Conservation (phyloP, 2,888 invertebrate genomes). For the Aphelenchoides bicaudatus region DNA sequence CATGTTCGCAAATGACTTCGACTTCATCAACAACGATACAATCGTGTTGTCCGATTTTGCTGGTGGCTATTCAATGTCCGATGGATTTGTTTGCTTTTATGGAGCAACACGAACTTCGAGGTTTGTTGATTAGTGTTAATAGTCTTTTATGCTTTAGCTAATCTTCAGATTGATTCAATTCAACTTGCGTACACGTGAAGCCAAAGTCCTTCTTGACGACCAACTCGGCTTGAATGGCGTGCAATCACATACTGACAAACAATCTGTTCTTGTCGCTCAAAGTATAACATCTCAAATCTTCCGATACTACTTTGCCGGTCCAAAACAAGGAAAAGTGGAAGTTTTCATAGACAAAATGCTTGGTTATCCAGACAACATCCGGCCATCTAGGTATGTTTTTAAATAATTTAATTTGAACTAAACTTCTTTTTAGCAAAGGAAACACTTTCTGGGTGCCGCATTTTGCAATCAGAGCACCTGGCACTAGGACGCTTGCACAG, state of each 20-base stretch:
- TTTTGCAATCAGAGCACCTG: neutral
- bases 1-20: neutral
- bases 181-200: neutral
- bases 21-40: neutral
- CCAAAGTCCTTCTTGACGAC: neutral
- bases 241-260: neutral
- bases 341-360: neutral
- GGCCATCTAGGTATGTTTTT: neutral
- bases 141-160: no score
- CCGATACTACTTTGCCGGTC: neutral
- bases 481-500: neutral
- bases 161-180: neutral
- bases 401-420: no score
- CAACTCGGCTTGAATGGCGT: neutral
- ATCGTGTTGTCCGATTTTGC: neutral
- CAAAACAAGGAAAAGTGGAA: neutral
- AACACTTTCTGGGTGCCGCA: neutral
- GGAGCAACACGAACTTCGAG: no score
- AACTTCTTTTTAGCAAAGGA: no score
- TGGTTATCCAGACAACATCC: neutral
- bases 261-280: neutral
- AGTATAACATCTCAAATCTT: neutral
- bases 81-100: neutral
- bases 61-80: neutral
- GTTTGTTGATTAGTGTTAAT: no score